phyloP scores from a whole-genome alignment of 2,888 invertebrate genomes.

The Celastrina argiolus region DNA sequence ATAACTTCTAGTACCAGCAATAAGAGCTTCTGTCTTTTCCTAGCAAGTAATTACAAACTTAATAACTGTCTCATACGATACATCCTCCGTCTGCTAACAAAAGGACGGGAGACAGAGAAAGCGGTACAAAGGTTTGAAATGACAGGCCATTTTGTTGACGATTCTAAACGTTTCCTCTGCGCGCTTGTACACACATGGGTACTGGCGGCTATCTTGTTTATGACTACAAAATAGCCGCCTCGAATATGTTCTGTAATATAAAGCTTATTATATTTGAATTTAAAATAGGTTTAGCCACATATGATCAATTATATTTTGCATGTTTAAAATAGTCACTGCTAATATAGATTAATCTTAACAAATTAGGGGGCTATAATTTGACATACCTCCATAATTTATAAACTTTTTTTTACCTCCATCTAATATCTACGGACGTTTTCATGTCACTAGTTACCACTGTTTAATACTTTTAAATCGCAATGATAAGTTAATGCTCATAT shows the following conservation, averaged over 20 bases:
- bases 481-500: no score
- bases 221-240: not conserved
- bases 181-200: conserved; percentile 38
- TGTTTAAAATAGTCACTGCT: no score
- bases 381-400: no score
- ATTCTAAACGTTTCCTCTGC: conserved; percentile 49
- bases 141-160: conserved; percentile 66
- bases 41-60: conserved; percentile 5
- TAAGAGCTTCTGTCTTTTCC: not conserved
- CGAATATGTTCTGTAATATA: not conserved
- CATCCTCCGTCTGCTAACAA: not conserved
- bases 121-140: conserved; percentile 51
- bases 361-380: no score
- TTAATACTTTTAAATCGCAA: no score
- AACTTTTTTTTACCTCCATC: no score
- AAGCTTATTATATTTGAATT: no score
- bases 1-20: not conserved
- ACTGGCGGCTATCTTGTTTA: conserved; percentile 14
- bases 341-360: no score
- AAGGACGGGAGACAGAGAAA: conserved; percentile 30
- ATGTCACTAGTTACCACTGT: no score
- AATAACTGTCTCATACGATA: not conserved
- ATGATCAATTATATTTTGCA: no score
- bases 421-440: no score
- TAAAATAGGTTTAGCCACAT: no score